phyloP scores from a whole-genome alignment of 2,797 vertebrate species.

The Trematomus bernacchii region DNA sequence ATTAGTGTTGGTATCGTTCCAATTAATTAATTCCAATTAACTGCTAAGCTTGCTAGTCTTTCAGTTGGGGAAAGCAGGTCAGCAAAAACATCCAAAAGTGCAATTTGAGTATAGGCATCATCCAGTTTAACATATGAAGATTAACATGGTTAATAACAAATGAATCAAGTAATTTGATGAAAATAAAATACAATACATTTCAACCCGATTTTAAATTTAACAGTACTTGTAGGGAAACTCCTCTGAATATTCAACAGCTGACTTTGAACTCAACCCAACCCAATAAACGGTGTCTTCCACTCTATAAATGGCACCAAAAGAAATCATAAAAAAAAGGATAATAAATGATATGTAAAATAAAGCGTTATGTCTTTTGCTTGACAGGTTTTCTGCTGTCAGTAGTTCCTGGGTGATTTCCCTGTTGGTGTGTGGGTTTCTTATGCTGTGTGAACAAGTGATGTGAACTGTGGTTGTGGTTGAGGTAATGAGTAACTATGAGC shows the following conservation, averaged over 20 bases:
- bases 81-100: neutral
- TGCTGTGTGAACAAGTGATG: conserved; percentile 31
- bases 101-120: neutral
- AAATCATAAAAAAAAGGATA: neutral
- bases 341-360: neutral
- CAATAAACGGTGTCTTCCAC: neutral
- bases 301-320: neutral
- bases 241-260: conserved; percentile 4
- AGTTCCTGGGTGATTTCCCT: conserved; percentile 31
- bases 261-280: conserved; percentile 2
- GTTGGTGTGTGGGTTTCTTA: conserved; percentile 9
- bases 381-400: conserved; percentile 12
- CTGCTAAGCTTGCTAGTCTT: conserved; percentile 13
- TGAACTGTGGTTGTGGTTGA: conserved; percentile 43
- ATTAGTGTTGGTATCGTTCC: conserved; percentile 36
- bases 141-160: neutral
- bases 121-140: neutral
- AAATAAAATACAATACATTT: neutral
- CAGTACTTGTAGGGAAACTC: neutral
- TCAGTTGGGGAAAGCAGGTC: neutral
- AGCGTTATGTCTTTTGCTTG: neutral
- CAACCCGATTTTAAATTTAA: neutral
- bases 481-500: conserved; percentile 47
- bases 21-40: conserved; percentile 35
- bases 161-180: neutral